Evolutionary conservation across 2,888 invertebrate species (phyloP).

Genomic region (Diarsia brunnea): DNA sequence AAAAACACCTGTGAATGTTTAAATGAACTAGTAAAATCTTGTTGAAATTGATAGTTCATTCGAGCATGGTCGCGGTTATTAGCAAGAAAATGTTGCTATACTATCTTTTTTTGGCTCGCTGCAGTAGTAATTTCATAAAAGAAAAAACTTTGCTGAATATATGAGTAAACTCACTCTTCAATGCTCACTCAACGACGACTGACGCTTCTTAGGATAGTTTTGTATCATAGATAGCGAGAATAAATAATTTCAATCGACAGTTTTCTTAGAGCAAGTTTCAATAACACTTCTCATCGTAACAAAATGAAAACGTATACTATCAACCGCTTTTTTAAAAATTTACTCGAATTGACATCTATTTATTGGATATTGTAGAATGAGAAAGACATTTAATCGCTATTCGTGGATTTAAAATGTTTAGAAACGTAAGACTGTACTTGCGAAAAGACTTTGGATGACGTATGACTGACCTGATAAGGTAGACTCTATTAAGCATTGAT

Average conservation of each 20-base stretch:
- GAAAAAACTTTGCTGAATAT: conserved; percentile 5
- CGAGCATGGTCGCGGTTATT: background rate
- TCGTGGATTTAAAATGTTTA: conserved; percentile 35
- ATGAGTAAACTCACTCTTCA: conserved; percentile 12
- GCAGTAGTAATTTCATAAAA: background rate
- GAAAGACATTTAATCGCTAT: conserved; percentile 21
- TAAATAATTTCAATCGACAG: background rate
- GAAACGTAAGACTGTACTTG: conserved; percentile 53
- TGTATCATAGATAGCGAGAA: conserved; percentile 36
- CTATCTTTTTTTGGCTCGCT: background rate
- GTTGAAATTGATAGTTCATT: background rate
- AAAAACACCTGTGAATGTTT: background rate
- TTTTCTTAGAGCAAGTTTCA: conserved; percentile 25
- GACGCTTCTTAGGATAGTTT: conserved; percentile 57
- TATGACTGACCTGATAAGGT: conserved; percentile 43
- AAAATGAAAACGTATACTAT: background rate
- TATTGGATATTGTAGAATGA: conserved; percentile 1
- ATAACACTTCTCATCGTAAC: background rate
- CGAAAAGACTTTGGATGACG: conserved; percentile 41
- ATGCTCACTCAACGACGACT: conserved; percentile 52
- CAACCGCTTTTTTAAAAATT: conserved; percentile 24
- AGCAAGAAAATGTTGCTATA: background rate
- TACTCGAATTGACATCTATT: conserved; percentile 13
- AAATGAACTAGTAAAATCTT: background rate
- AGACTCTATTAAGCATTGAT: conserved; percentile 18